Base-by-base conservation (phyloP, 2,797 vertebrate species). In the Lates japonicus region DNA sequence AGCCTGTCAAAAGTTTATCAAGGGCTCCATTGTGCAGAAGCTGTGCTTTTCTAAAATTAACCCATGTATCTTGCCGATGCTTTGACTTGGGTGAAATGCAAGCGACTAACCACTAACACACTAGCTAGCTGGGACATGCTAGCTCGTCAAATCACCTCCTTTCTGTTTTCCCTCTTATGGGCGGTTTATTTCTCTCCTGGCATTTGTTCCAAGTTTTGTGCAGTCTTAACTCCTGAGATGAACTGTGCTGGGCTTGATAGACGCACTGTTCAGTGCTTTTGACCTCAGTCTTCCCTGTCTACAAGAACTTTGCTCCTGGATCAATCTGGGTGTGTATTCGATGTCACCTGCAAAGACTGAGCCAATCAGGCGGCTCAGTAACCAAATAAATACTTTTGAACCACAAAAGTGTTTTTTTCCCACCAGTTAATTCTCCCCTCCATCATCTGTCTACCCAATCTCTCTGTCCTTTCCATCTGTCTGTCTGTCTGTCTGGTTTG, bases 401-500 rank as follows among this genome's bases (percentile, higher is more conserved):
- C 33, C 16, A 0, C 20, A 25, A 67, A 37, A n/a, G 19, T 20
- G 4, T 22, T 46, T 39, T 65, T 33, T 44, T 29, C n/a, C n/a
- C 25, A 29, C 25, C 7, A 41, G 6, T 11, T 52, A 57, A 48
- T 67, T 77, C 46, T 59, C n/a, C 57, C 48, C 46, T 78, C 55
- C 31, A 60, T 76, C 57, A 63, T 66, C 67, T 61, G 48, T 82
- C 70, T 70, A 14, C n/a, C 41, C 57, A 49, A 41, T 75, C 51
- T 39, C 44, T 59, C 65, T 49, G 25, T 74, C 66, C 67, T 55
- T 37, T 82, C 70, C 25, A 76, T 70, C 60, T 72, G 64, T 7
- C 17, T 48, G 46, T n/a, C n/a, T n/a, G n/a, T 48, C 63, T 73
- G 84, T 70, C 71, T 77, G 65, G 76, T 87, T n/a, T 86, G 78